Evolutionary conservation across 1,140 invertebrate species (phyloP).

Genomic region (Pemphigus obesinymphae): DNA sequence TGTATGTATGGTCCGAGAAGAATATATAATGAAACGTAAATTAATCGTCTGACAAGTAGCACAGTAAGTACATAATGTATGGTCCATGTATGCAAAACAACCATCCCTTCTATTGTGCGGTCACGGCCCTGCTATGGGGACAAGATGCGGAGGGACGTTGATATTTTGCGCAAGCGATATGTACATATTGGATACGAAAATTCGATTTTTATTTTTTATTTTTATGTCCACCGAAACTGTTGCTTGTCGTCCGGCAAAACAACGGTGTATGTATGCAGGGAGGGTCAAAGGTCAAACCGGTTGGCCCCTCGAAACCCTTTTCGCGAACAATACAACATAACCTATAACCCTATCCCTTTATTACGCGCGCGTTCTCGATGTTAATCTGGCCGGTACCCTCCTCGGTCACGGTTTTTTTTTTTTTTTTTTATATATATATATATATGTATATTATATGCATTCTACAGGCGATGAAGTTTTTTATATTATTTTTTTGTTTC

Average conservation of each 20-base stretch:
- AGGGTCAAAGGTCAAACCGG: slow-evolving; percentile 33
- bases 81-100: slow-evolving; percentile 18
- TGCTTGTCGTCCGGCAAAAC: background rate
- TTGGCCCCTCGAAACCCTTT: slow-evolving; percentile 15
- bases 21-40: background rate
- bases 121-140: too few species aligned
- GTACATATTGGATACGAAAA: background rate
- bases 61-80: background rate
- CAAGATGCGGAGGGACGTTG: background rate
- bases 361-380: background rate
- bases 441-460: too few species aligned
- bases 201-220: background rate
- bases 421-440: too few species aligned
- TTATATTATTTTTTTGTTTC: slow-evolving; percentile 48
- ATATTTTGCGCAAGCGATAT: slow-evolving; percentile 1
- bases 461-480: background rate
- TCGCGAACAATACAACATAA: background rate
- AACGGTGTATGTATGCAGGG: background rate
- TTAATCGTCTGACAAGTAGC: background rate
- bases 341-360: background rate
- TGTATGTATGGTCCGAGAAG: background rate
- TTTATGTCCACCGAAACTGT: background rate
- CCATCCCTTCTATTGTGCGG: background rate
- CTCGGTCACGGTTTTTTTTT: slow-evolving; percentile 12
- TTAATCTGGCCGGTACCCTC: slow-evolving; percentile 23